Base-by-base conservation (phyloP, 2,113 vertebrate species). In the Coracopsis vasa region DNA sequence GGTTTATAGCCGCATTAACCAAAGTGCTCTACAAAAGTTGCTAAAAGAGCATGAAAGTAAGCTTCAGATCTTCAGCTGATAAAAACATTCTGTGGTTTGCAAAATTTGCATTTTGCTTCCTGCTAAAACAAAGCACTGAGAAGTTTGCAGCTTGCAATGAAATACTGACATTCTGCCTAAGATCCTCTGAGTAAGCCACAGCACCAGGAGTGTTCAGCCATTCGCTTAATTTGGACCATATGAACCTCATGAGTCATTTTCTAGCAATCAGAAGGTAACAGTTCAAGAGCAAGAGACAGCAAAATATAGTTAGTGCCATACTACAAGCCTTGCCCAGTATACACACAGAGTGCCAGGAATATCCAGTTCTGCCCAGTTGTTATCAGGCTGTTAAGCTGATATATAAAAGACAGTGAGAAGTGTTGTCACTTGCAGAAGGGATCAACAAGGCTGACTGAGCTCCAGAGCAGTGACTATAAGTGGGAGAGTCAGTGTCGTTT, bases 321-420 rank as follows among this genome's bases (percentile, higher is more conserved):
- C 47, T 67, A 23, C 48, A 54, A 56, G 65, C 75, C 56, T 79
- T 69, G 31, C 51, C 72, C 20, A 23, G n/a, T 79, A 8, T 35
- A 69, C 2, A 3, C 61, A 44, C 41, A 28, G 73, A 60, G 83
- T 92, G 85, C 85, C 93, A 94, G 88, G 69, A 94, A 94, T 94
- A 94, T 61, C 70, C 48, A 65, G 35, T 61, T 48, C 80, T 93
- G 82, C 37, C 60, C 92, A 92, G 96, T 94, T 94, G 83, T 93
- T 96, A 84, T 84, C 90, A 96, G 65, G 86, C 80, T 94, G 88
- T 92, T 95, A 96, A 93, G 77, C 75, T 91, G 88, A 84, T 93
- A 79, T 5, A 82, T 89, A 94, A 96, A 96, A 94, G 88, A 45
- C 41, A 91, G 95, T 96, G 94, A 97, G 94, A 95, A 95, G 27